phyloP scores from a whole-genome alignment of 2,888 invertebrate species.

The Silvanus unidentatus region DNA sequence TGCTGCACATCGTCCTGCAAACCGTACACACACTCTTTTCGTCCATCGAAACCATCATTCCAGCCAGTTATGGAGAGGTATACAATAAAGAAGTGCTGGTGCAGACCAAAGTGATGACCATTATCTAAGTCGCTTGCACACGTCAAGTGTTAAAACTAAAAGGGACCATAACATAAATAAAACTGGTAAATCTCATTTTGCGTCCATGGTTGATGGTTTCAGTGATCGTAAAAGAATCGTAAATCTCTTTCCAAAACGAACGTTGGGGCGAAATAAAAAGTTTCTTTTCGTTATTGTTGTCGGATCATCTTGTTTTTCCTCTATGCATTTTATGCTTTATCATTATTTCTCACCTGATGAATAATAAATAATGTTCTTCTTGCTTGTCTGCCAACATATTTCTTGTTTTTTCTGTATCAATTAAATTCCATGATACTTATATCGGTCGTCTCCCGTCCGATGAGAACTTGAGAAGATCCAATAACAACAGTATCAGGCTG shows the following conservation, averaged over 20 bases:
- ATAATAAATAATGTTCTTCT: too few relatives aligned
- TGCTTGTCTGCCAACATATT: too few relatives aligned
- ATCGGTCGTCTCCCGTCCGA: too few relatives aligned
- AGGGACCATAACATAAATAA: constrained; percentile 33
- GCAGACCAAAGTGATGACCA: constrained; percentile 10
- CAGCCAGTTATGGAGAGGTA: not conserved
- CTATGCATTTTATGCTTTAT: too few relatives aligned
- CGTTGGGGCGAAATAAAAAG: not conserved
- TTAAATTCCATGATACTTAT: too few relatives aligned
- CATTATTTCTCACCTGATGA: too few relatives aligned
- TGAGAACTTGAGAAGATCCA: too few relatives aligned
- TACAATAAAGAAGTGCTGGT: too few relatives aligned
- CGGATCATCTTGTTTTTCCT: too few relatives aligned
- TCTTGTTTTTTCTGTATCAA: too few relatives aligned
- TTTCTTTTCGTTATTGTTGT: too few relatives aligned
- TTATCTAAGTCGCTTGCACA: constrained; percentile 29
- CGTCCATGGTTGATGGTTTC: constrained; percentile 33
- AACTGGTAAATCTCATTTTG: constrained; percentile 32
- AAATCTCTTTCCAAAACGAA: not conserved
- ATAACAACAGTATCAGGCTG: too few relatives aligned
- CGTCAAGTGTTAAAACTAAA: constrained; percentile 36
- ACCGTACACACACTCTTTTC: constrained; percentile 17
- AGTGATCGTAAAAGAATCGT: constrained; percentile 30
- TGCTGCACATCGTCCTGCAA: constrained; percentile 16
- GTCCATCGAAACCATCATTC: constrained; percentile 12